These are phyloP conservation scores for Sphaeramia orbicularis DNA, from an alignment of 2,797 vertebrate species.

Conservation along the genomic window DNA sequence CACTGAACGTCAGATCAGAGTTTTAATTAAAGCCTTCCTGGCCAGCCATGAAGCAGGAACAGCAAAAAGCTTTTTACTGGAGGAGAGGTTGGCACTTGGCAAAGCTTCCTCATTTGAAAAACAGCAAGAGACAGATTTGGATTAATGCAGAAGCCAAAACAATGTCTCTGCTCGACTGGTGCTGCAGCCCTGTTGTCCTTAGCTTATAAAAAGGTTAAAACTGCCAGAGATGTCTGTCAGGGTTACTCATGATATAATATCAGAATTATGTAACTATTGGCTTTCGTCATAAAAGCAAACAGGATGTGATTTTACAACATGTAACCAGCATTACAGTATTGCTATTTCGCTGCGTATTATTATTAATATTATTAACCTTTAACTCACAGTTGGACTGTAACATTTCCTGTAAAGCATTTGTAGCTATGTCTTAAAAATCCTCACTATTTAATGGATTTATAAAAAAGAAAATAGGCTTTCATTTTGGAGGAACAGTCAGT, in stretches of 20 bases:
- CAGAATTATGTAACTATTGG: conserved; percentile 31
- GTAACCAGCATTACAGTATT: conserved; percentile 2
- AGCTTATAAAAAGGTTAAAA: conserved; percentile 49
- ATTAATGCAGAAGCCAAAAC: conserved; percentile 64
- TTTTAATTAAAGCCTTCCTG: conserved; percentile 70
- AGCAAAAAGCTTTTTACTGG: conserved; percentile 71
- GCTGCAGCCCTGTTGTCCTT: conserved; percentile 44
- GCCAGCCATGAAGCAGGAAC: conserved; percentile 58
- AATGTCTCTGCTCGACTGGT: conserved; percentile 57
- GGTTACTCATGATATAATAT: conserved; percentile 37
- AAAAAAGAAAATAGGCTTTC: no score
- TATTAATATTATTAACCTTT: conserved; percentile 11
- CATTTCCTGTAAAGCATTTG: background rate
- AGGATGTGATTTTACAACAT: conserved; percentile 19
- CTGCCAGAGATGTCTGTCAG: conserved; percentile 34
- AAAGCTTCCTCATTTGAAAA: conserved; percentile 66
- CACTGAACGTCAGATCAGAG: conserved; percentile 57
- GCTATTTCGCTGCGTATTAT: background rate
- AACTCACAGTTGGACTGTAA: background rate
- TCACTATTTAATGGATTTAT: no score
- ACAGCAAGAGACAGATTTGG: conserved; percentile 66
- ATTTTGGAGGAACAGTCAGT: no score
- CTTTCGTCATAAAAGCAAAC: conserved; percentile 20
- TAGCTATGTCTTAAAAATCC: no score
- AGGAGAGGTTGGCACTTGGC: conserved; percentile 52